Conservation (phyloP, 2,113 vertebrate species). For the Spilogale gracilis region DNA sequence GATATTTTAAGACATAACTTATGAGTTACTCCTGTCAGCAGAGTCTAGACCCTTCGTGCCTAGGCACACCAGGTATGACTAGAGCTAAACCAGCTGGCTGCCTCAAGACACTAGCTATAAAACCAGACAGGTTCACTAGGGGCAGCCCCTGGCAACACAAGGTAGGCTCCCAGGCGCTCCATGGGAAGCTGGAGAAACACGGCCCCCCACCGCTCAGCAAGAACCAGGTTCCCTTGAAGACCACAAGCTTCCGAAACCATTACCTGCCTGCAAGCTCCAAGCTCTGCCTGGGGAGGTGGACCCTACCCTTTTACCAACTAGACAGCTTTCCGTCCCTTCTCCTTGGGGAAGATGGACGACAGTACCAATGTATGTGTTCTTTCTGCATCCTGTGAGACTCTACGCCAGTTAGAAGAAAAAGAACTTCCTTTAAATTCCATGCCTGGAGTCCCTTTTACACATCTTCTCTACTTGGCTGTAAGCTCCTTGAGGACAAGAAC, state of each 20-base stretch:
- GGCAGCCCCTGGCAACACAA: not conserved
- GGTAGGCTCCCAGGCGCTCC: not conserved
- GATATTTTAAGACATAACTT: not conserved
- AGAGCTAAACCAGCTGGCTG: not conserved
- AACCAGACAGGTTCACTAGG: not conserved
- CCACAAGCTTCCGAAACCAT: not conserved
- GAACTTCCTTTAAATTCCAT: not conserved
- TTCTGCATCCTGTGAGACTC: not conserved
- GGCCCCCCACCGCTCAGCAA: not conserved
- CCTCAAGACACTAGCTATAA: not conserved
- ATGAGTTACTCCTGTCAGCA: not conserved
- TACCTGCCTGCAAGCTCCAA: not conserved
- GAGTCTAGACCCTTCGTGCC: not conserved
- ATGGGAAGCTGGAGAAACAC: not conserved
- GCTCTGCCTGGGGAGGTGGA: not conserved
- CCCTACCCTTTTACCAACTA: not conserved
- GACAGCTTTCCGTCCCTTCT: too few relatives aligned
- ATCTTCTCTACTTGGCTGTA: not conserved
- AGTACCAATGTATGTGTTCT: not conserved
- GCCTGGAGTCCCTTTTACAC: not conserved
- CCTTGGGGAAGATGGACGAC: not conserved
- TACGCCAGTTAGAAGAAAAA: not conserved
- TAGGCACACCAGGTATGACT: not conserved
- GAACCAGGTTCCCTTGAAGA: not conserved
- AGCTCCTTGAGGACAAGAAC: not conserved